Evolutionary conservation across 2,888 invertebrate species (phyloP), one percentile per base, ranked within the genome.

Genomic region (Psylliodes chrysocephalus): DNA sequence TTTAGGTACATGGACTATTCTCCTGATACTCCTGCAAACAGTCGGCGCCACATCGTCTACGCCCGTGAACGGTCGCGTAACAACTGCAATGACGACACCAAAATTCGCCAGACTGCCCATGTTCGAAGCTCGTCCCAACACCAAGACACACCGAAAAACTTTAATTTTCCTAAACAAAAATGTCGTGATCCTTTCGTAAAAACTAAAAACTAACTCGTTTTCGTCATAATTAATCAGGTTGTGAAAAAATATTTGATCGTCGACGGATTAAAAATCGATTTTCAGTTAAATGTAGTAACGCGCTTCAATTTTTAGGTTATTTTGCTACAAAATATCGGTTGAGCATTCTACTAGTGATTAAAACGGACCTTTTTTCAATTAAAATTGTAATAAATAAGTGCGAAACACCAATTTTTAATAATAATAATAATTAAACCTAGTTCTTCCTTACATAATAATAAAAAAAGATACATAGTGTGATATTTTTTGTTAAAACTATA

Each of bases 41-140:
- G 54, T 64, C 71, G 70, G 71, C 63, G 54, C 25, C 38, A 28
- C 33, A 35, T 69, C 74, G 75, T 59, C 22, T 14, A n/a, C 10
- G n/a, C 30, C 70, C 73, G 72, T 46, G 25, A 38, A 28, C 52
- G 55, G 35, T 71, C 75, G 75, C 60, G 54, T 64, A 66, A 59
- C 57, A 59, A 69, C 75, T 78, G 78, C 78, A 78, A 75, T 78
- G 78, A 77, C 78, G 77, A 77, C 72, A 75, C 68, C 56, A 60
- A n/a, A n/a, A 33, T 52, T 69, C 66, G 22, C 57, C 49, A 49
- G 70, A 72, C 71, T 71, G 71, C 71, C 73, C 69, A 70, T 73
- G 72, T 69, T 69, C 70, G 67, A 69, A 72, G 64, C 63, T 71
- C 72, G 71, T 73, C 69, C 70, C 64, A 66, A 57, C 57, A 49